Percentiles rank a stretch among this genome's conserved stretches.
phyloP scores from a whole-genome alignment of 2,797 vertebrate species.

The Spinus olivaceus region DNA sequence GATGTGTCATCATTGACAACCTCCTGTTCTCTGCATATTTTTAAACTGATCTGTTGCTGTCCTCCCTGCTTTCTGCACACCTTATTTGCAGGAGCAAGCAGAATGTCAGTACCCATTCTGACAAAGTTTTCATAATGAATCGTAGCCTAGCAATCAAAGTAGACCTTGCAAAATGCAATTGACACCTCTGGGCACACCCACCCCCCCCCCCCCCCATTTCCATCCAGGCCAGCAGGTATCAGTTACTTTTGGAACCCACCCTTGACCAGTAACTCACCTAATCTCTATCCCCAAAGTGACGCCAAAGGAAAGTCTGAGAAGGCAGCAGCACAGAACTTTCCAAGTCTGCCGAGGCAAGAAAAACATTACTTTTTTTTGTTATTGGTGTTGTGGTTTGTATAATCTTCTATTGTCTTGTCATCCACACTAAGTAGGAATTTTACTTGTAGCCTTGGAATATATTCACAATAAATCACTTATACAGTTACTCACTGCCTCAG shows the following conservation, averaged over 20 bases:
- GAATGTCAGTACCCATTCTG: background rate
- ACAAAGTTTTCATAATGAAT: background rate
- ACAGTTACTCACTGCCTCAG: background rate
- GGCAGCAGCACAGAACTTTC: conserved; percentile 50
- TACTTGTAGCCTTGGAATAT: background rate
- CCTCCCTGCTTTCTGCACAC: background rate
- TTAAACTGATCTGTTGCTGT: background rate
- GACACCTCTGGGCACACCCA: background rate
- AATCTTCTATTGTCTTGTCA: conserved; percentile 66
- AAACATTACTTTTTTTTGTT: conserved; percentile 47
- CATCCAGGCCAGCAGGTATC: background rate
- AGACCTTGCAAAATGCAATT: background rate
- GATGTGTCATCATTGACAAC: background rate
- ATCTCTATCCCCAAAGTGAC: conserved; percentile 68
- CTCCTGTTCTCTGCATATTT: background rate
- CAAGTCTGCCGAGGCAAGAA: conserved; percentile 57
- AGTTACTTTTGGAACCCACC: conserved; percentile 22
- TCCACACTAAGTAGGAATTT: conserved; percentile 9
- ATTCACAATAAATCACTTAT: conserved; percentile 15
- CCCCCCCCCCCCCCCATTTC: background rate
- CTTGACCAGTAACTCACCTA: conserved; percentile 63
- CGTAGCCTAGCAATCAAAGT: background rate
- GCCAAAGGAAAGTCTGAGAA: conserved; percentile 62
- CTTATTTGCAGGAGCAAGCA: background rate
- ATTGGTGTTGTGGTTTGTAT: conserved; percentile 50